Base-by-base conservation (phyloP, 1,140 invertebrate species). In the Drosophila bocqueti region DNA sequence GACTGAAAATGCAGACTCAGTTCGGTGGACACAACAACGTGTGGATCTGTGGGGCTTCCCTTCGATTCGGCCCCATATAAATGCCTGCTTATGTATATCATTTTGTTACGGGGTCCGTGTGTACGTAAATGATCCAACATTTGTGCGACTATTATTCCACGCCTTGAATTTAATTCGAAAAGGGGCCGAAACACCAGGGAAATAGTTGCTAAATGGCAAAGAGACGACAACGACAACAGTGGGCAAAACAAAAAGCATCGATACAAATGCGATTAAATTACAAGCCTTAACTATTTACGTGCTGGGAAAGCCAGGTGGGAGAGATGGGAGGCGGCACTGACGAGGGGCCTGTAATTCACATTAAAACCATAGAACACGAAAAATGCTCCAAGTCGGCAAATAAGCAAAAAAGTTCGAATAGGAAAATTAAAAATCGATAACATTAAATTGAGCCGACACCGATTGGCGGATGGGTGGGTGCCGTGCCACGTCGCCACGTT, bases 361-460 rank as follows among this genome's bases (percentile, higher is more conserved):
- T 83, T 84, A 83, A 83, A 65, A 71, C 81, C 69, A 83, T 72
- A 66, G 45, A 76, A 83, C 64, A 79, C 46, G 62, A 71, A 71
- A 60, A 89, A 77, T 82, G 50, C 57, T 65, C 69, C 81, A 82
- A 82, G 75, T 87, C 65, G 74, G 77, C 84, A 66, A 79, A 64
- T 71, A 50, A 63, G 76, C 75, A 78, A 67, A 77, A 76, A 81
- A 60, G 76, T 67, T 77, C 66, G 73, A 83, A 87, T 72, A 68
- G 77, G 65, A 90, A 87, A 87, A 89, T 87, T 87, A 87, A 84
- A 87, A 87, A 87, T 87, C 85, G 69, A 87, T 87, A 87, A 89
- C 78, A 83, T 89, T 89, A 75, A 87, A 87, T 83, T 77, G 76
- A 87, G 64, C 60, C 46, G 60, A 55, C 57, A 45, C 45, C 18